A percentile compares a stretch with the other conserved stretches of the same genome.
Conservation (phyloP, 2,113 vertebrate species). For the Jacana jacana region DNA sequence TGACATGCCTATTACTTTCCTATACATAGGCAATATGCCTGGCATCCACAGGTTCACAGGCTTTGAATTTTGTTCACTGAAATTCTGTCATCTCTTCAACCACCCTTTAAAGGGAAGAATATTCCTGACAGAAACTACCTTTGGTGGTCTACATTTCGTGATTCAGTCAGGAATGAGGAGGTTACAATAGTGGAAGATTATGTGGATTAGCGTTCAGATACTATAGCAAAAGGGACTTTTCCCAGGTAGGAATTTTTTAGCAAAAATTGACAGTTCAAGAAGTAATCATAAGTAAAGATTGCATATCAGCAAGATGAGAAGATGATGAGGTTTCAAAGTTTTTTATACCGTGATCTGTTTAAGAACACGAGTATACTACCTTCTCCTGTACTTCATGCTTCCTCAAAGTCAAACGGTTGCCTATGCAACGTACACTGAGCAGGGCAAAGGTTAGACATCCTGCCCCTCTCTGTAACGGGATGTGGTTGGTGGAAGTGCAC, state of each 20-base stretch:
- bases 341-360: neutral
- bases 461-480: neutral
- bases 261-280: neutral
- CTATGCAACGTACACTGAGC: neutral
- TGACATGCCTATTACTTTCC: neutral
- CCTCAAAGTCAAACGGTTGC: neutral
- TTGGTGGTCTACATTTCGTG: neutral
- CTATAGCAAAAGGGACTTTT: neutral
- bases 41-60: neutral
- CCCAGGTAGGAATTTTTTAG: neutral
- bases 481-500: neutral
- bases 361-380: neutral
- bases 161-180: neutral
- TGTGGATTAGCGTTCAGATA: neutral
- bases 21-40: neutral
- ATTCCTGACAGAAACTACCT: neutral
- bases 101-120: neutral
- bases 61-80: neutral
- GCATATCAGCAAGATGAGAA: neutral
- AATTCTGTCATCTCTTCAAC: neutral
- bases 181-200: neutral
- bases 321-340: neutral
- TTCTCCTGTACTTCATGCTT: neutral
- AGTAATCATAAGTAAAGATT: neutral
- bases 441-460: neutral